A percentile compares a stretch with the other conserved stretches of the same genome.
These are phyloP conservation scores for Cerceris rybyensis DNA, from an alignment of 2,888 invertebrate species.

Conservation along the genomic window DNA sequence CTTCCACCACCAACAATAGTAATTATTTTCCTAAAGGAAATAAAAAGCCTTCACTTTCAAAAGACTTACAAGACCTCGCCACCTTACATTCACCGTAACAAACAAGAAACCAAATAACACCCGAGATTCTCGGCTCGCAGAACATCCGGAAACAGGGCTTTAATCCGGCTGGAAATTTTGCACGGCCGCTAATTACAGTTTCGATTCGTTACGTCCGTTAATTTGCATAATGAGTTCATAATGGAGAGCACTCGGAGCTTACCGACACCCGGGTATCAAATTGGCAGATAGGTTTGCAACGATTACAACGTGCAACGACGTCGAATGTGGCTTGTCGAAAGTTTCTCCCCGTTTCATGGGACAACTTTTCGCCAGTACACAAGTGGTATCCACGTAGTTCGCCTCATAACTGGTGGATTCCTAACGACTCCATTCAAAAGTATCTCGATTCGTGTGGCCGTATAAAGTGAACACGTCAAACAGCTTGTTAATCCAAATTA, in stretches of 20 bases:
- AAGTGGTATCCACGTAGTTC: background rate
- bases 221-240: slow-evolving; percentile 3
- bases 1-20: too few species aligned
- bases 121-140: too few species aligned
- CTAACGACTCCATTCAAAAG: slow-evolving; percentile 56
- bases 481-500: slow-evolving; percentile 64
- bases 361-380: background rate
- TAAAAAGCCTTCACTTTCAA: too few species aligned
- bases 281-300: background rate
- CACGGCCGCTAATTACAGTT: slow-evolving; percentile 22
- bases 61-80: too few species aligned
- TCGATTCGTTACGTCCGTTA: slow-evolving; percentile 3
- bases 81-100: too few species aligned
- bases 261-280: too few species aligned
- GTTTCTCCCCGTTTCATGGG: background rate
- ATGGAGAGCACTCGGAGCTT: background rate
- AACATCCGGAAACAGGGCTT: too few species aligned
- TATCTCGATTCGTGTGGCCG: slow-evolving; percentile 50
- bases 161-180: background rate
- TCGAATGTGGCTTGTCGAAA: background rate
- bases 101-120: too few species aligned
- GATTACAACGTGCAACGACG: background rate
- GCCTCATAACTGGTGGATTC: slow-evolving; percentile 24
- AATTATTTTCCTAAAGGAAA: too few species aligned
- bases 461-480: slow-evolving; percentile 54